Evolutionary conservation across 2,888 invertebrate genomes (phyloP).

Genomic region (Yponomeuta evonymella): DNA sequence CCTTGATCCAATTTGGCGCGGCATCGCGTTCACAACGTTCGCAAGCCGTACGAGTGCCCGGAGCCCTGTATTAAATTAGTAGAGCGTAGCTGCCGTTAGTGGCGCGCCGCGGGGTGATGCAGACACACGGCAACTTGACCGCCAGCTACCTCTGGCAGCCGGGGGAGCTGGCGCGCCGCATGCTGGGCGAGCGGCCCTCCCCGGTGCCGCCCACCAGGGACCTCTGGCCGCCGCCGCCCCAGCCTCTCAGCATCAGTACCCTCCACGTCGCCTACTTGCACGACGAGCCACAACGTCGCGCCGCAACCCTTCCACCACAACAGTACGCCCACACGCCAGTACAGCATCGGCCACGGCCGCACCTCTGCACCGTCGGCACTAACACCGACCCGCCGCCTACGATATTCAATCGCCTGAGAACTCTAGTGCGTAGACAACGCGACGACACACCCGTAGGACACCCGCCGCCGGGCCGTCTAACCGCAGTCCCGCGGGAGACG

Average conservation of each 20-base stretch:
- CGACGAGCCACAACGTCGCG: conserved; percentile 52
- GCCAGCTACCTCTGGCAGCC: conserved; percentile 70
- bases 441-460: conserved; percentile 32
- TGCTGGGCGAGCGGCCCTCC: conserved; percentile 64
- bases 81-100: conserved; percentile 14
- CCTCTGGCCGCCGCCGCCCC: conserved; percentile 56
- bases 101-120: conserved; percentile 47
- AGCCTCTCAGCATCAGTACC: conserved; percentile 64
- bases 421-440: conserved; percentile 35
- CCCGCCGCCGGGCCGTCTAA: conserved; percentile 47
- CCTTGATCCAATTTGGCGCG: conserved; percentile 55
- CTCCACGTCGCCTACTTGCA: conserved; percentile 63
- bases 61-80: conserved; percentile 65
- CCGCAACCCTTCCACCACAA: conserved; percentile 53
- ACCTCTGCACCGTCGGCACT: conserved; percentile 60
- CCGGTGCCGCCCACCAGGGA: conserved; percentile 66
- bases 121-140: conserved; percentile 65
- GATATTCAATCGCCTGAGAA: conserved; percentile 41
- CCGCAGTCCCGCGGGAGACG: conserved; percentile 50
- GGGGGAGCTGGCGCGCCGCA: conserved; percentile 63
- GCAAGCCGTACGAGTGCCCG: conserved; percentile 61
- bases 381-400: conserved; percentile 62
- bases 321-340: conserved; percentile 42
- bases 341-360: conserved; percentile 35
- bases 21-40: conserved; percentile 42